A percentile compares a stretch with the other conserved stretches of the same genome.
phyloP scores from a whole-genome alignment of 1,140 invertebrate species.

The Leptopilina clavipes region DNA sequence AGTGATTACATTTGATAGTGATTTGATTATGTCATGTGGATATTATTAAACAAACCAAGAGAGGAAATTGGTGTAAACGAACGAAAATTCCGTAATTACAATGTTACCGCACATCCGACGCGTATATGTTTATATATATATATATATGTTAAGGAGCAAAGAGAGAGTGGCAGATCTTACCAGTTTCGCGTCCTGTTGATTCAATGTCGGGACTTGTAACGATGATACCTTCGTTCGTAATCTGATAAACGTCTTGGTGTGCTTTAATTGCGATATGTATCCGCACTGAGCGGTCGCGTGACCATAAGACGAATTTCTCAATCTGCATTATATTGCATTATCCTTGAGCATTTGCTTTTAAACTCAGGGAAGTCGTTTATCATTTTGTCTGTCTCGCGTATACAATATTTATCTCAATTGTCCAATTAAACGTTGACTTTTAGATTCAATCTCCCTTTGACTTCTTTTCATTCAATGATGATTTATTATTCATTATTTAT shows the following conservation, averaged over 20 bases:
- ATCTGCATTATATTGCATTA: constrained; percentile 34
- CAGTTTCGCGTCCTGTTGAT: constrained; percentile 32
- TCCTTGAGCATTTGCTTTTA: constrained; percentile 16
- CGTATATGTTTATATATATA: too few species aligned
- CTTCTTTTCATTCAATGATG: too few species aligned
- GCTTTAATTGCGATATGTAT: constrained; percentile 57
- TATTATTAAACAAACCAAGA: constrained; percentile 7
- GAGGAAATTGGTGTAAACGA: constrained; percentile 50
- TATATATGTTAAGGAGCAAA: neutral
- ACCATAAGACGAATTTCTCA: constrained; percentile 53
- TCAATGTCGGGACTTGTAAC: constrained; percentile 47
- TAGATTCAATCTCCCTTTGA: too few species aligned
- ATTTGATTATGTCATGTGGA: constrained; percentile 61
- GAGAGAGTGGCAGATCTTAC: constrained; percentile 35
- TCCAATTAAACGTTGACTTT: neutral
- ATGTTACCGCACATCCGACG: constrained; percentile 48
- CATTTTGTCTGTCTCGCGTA: neutral
- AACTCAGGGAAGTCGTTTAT: constrained; percentile 1
- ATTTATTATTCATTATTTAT: too few species aligned
- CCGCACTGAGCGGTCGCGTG: constrained; percentile 48
- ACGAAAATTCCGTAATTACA: constrained; percentile 59
- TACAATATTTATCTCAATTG: constrained; percentile 21
- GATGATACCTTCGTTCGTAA: constrained; percentile 52
- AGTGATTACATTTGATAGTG: constrained; percentile 51
- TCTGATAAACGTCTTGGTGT: constrained; percentile 55